Evolutionary conservation across 2,888 invertebrate species (phyloP).

Genomic region (Trissolcus japonicus): DNA sequence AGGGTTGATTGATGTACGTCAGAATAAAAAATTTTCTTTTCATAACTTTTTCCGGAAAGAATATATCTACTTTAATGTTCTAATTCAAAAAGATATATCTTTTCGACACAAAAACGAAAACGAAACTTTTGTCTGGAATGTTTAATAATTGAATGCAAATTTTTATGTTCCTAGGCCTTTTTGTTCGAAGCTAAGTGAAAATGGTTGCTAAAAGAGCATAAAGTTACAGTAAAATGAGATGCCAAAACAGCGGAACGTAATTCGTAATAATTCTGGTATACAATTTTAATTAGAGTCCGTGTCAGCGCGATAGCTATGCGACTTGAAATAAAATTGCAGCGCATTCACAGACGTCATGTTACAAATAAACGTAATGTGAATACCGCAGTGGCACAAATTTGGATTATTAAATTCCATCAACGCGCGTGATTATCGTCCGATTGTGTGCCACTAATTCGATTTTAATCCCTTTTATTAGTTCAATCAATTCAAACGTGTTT

Average conservation of each 20-base stretch:
- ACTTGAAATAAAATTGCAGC: constrained; percentile 16
- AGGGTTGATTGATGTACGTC: too few species aligned
- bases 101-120: too few species aligned
- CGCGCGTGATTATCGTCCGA: constrained; percentile 15
- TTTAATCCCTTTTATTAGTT: constrained; percentile 23
- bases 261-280: constrained; percentile 20
- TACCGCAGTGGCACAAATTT: constrained; percentile 1
- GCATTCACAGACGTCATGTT: constrained; percentile 10
- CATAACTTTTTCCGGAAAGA: too few species aligned
- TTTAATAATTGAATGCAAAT: too few species aligned
- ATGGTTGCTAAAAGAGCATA: constrained; percentile 1
- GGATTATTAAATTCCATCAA: constrained; percentile 18
- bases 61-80: too few species aligned
- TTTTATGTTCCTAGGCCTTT: too few species aligned
- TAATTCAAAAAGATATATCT: too few species aligned
- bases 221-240: constrained; percentile 8
- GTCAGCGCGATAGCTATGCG: neutral
- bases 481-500: constrained; percentile 28
- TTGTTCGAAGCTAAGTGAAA: constrained; percentile 8
- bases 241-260: neutral
- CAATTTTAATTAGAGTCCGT: constrained; percentile 16
- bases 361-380: constrained; percentile 8
- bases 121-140: too few species aligned
- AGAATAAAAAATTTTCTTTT: too few species aligned
- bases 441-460: constrained; percentile 7